Evolutionary conservation across 37 sponge, comb jelly and placozoan species (phyloP).

Genomic region (Halichondria panicea): DNA sequence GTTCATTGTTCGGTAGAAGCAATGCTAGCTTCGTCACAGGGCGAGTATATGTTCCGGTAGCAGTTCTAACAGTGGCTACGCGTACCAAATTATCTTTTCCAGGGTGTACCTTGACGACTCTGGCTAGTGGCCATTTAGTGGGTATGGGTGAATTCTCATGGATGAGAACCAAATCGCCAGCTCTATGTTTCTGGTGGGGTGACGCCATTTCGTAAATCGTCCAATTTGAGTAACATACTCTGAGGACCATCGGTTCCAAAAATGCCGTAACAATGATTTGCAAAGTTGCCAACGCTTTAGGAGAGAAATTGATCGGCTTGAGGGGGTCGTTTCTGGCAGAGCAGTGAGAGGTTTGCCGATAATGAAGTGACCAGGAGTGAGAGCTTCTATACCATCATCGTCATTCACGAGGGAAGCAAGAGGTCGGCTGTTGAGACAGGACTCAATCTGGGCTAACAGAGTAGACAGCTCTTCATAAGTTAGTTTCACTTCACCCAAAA

Average conservation of each 20-base stretch:
- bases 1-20: too few relatives aligned
- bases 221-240: slow-evolving; percentile 12
- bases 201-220: too few relatives aligned
- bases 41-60: slow-evolving; percentile 1
- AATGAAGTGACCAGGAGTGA: slow-evolving; percentile 27
- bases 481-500: neutral
- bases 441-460: slow-evolving; percentile 8
- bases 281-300: too few relatives aligned
- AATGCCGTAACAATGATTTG: too few relatives aligned
- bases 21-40: slow-evolving; percentile 25
- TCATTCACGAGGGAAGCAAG: slow-evolving; percentile 15
- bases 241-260: slow-evolving; percentile 32
- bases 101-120: slow-evolving; percentile 13
- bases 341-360: too few relatives aligned
- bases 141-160: slow-evolving; percentile 2
- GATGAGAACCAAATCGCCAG: slow-evolving; percentile 8
- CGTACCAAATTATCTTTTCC: slow-evolving; percentile 20
- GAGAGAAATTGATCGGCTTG: too few relatives aligned
- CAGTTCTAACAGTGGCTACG: slow-evolving; percentile 8
- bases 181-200: neutral
- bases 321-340: too few relatives aligned
- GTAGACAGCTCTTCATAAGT: neutral
- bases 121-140: slow-evolving; percentile 27
- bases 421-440: slow-evolving; percentile 16
- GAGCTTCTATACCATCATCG: neutral